phyloP scores from a whole-genome alignment of 37 sponge, comb jelly and placozoan genomes.

The Amphimedon queenslandica region DNA sequence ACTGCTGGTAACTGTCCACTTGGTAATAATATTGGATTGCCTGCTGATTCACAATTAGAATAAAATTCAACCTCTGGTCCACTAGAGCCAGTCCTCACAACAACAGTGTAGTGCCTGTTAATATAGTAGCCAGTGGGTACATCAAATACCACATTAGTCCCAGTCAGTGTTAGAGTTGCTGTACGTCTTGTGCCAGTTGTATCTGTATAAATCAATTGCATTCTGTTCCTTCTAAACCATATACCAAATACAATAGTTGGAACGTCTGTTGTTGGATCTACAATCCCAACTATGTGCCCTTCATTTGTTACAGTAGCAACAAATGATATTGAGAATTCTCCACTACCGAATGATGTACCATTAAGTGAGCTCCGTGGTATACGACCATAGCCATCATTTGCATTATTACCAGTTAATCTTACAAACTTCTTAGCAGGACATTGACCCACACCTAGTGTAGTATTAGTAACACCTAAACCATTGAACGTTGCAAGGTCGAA shows the following conservation, averaged over 20 bases:
- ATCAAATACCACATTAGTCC: conserved; percentile 9
- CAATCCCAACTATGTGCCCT: conserved; percentile 51
- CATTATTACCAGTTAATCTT: conserved; percentile 3
- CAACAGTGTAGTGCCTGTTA: conserved; percentile 27
- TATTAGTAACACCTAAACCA: not conserved
- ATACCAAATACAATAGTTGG: conserved; percentile 13
- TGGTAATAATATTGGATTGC: not conserved
- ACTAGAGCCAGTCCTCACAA: not conserved
- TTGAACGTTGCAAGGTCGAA: conserved; percentile 11
- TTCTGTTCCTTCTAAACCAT: conserved; percentile 24
- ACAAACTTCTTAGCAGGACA: conserved; percentile 26
- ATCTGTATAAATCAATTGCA: conserved; percentile 20
- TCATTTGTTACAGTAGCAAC: conserved; percentile 28
- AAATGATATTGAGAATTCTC: conserved; percentile 62
- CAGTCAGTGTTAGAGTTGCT: not conserved
- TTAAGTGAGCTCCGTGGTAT: conserved; percentile 30
- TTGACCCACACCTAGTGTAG: conserved; percentile 11
- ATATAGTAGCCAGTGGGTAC: not conserved
- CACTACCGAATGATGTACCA: conserved; percentile 19
- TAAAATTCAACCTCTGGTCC: conserved; percentile 22
- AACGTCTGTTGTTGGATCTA: conserved; percentile 12
- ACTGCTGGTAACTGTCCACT: too few species aligned
- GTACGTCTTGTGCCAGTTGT: not conserved
- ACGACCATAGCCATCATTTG: conserved; percentile 43
- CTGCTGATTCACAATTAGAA: conserved; percentile 34